Percentiles rank a stretch among this genome's conserved stretches.
Conservation (phyloP, 1,140 invertebrate species). For the Pseudomyrmex pallidus region DNA sequence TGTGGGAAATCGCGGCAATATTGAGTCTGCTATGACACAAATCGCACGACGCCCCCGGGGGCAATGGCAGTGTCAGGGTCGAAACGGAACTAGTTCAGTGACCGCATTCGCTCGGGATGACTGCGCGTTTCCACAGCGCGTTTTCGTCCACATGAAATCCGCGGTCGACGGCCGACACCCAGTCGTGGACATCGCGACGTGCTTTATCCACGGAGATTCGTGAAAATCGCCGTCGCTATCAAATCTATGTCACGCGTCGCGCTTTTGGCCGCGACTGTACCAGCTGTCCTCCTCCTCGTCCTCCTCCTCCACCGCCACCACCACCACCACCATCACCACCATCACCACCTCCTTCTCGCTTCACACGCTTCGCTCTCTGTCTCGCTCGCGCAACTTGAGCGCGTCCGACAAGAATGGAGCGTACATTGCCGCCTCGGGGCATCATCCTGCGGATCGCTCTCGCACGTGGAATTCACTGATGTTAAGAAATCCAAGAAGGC, state of each 20-base stretch:
- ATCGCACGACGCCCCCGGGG: conserved; percentile 76
- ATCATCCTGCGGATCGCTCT: conserved; percentile 39
- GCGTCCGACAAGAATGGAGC: neutral
- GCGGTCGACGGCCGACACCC: neutral
- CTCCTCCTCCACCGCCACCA: neutral
- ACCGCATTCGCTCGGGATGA: conserved; percentile 77
- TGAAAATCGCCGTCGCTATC: conserved; percentile 56
- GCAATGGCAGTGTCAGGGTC: conserved; percentile 85
- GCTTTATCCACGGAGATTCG: conserved; percentile 22
- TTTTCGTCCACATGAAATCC: neutral
- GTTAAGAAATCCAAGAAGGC: conserved; percentile 8
- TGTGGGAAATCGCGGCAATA: conserved; percentile 71
- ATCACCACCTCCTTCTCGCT: neutral
- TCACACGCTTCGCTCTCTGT: neutral
- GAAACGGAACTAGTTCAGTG: conserved; percentile 84
- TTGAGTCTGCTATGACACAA: conserved; percentile 77
- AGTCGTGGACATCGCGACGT: conserved; percentile 27
- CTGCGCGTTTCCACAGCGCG: conserved; percentile 9
- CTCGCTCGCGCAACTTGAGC: neutral
- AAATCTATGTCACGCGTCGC: conserved; percentile 78
- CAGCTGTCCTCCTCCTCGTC: conserved; percentile 46
- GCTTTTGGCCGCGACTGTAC: conserved; percentile 79
- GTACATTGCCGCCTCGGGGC: neutral
- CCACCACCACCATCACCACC: conserved; percentile 18
- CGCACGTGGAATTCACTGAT: conserved; percentile 27